Evolutionary conservation across 1,140 invertebrate species (phyloP), one percentile per base, ranked within the genome.

Genomic region (Drosophila dunni): DNA sequence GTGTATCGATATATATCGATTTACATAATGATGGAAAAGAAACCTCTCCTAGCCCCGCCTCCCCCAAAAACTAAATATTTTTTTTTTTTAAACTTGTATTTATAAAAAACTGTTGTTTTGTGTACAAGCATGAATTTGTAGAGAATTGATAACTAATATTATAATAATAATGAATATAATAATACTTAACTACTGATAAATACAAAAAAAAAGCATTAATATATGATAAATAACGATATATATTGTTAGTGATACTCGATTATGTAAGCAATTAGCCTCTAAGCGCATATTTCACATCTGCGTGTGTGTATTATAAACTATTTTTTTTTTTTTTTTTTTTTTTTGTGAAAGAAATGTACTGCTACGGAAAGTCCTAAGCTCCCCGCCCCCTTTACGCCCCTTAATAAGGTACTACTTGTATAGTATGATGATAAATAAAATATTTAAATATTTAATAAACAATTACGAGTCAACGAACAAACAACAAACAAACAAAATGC

Each of bases 211-310:
- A 38, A 65, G 51, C 50, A 53, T 33, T 50, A 66, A 67, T 75
- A 54, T 65, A 79, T 75, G 29, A 36, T 72, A 81, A 85, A 36
- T 69, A 81, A 85, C 81, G 69, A 75, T 84, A 84, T 67, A 82
- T 82, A 83, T 86, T 86, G 79, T 81, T 79, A 86, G 82, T 86
- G 82, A 86, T 86, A 86, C 82, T 86, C 79, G 72, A 68, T 86
- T 79, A 67, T 86, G 69, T 86, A 86, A 86, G 76, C 65, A 68
- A 56, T 53, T 85, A 81, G 77, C 63, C 62, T 67, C 54, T 81
- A 85, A 85, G 82, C 70, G 78, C 76, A 78, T 75, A 60, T 46
- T 63, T 62, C 45, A 58, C 54, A 42, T 48, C 68, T 64, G 63
- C 70, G 44, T 69, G 73, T 76, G 42, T 38, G 46, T 54, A 15